Percentiles rank a stretch among this genome's conserved stretches.
Evolutionary conservation across 2,888 invertebrate genomes (phyloP).

Genomic region (Ypsolopha scabrella): DNA sequence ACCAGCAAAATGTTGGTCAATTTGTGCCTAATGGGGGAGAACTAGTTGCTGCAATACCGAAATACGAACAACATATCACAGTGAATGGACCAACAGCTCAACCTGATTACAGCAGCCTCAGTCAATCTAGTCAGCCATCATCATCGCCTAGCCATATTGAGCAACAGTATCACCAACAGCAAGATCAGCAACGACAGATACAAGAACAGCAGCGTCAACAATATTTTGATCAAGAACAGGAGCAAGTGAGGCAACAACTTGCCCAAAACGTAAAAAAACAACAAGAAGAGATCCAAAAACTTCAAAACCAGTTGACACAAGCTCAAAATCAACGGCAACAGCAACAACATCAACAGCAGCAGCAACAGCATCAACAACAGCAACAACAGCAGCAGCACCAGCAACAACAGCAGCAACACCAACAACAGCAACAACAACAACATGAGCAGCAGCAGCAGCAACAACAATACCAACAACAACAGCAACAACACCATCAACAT

Average conservation of each 20-base stretch:
- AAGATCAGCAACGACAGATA: conserved; percentile 13
- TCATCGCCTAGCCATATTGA: conserved; percentile 5
- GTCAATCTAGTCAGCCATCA: conserved; percentile 26
- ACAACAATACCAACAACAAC: conserved; percentile 47
- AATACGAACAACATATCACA: conserved; percentile 83
- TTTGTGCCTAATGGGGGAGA: conserved; percentile 77
- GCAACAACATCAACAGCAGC: conserved; percentile 27
- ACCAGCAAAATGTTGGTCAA: conserved; percentile 56
- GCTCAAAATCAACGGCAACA: conserved; percentile 49
- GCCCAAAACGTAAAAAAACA: conserved; percentile 63
- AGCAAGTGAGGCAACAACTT: conserved; percentile 49
- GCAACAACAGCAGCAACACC: conserved; percentile 18
- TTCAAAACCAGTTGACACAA: conserved; percentile 48
- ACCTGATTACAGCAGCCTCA: conserved; percentile 33
- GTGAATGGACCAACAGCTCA: conserved; percentile 49
- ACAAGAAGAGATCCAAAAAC: conserved; percentile 62
- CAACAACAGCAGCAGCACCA: conserved; percentile 18
- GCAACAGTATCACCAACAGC: conserved; percentile 1
- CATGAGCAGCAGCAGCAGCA: conserved; percentile 49
- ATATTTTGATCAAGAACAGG: conserved; percentile 45
- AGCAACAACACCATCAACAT: conserved; percentile 21
- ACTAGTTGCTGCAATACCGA: conserved; percentile 80
- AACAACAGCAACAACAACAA: conserved; percentile 64
- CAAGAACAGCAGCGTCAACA: conserved; percentile 44
- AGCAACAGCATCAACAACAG: conserved; percentile 31